Percentiles rank a stretch among this genome's conserved stretches.
phyloP scores from a whole-genome alignment of 2,888 invertebrate genomes.

The Merodon equestris region DNA sequence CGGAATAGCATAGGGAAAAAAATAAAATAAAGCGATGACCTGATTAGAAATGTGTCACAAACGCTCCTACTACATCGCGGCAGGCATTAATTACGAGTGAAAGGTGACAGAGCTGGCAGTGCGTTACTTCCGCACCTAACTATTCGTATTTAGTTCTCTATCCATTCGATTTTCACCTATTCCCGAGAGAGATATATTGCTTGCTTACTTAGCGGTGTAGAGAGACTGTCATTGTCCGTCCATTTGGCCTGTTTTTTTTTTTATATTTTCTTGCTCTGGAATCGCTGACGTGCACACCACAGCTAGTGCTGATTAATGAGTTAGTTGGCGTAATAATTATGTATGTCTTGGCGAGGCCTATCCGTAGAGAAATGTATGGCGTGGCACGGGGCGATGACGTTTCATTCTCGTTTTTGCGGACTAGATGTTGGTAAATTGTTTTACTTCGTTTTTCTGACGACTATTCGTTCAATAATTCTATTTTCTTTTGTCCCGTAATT shows the following conservation, averaged over 20 bases:
- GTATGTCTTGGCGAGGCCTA: slow-evolving; percentile 27
- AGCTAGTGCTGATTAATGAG: slow-evolving; percentile 49
- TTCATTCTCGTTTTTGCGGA: slow-evolving; percentile 43
- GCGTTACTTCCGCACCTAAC: slow-evolving; percentile 14
- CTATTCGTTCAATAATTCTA: slow-evolving; percentile 10
- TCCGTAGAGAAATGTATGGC: slow-evolving; percentile 4
- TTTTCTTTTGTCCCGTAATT: slow-evolving; percentile 43
- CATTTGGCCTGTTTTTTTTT: background rate
- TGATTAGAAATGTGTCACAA: slow-evolving; percentile 37
- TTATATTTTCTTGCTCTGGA: too few relatives aligned
- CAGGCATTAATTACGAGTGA: slow-evolving; percentile 1
- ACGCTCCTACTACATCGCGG: background rate
- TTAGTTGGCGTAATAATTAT: slow-evolving; percentile 44
- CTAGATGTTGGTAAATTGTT: slow-evolving; percentile 1
- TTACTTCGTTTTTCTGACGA: background rate
- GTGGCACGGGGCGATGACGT: slow-evolving; percentile 10
- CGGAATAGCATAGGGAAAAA: too few relatives aligned
- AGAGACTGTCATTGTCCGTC: background rate
- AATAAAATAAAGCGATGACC: slow-evolving; percentile 36
- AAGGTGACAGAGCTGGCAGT: slow-evolving; percentile 2
- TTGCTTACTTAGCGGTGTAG: slow-evolving; percentile 12
- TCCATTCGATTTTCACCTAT: slow-evolving; percentile 18
- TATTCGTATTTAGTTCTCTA: background rate
- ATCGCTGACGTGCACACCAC: too few relatives aligned
- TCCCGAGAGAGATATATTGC: slow-evolving; percentile 13